Conservation (phyloP, 2,113 vertebrate genomes). For the Neodontobutis hainanensis region DNA sequence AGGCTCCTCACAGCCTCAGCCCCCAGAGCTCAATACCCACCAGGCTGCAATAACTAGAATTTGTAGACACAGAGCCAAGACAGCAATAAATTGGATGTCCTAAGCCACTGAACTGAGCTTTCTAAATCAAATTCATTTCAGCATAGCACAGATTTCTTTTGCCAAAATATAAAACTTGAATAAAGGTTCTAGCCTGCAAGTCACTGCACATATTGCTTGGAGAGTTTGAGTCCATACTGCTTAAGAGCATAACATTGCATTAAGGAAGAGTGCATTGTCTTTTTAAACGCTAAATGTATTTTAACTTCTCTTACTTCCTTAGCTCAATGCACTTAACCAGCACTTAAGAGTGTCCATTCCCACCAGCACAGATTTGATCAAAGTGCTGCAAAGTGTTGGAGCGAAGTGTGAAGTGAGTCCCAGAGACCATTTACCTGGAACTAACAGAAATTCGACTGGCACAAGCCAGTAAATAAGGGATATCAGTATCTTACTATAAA, state of each 20-base stretch:
- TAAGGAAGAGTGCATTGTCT: conserved; percentile 63
- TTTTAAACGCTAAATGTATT: conserved; percentile 68
- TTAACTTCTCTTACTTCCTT: conserved; percentile 75
- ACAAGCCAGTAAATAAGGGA: background rate
- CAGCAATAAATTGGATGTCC: conserved; percentile 72
- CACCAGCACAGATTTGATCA: conserved; percentile 67
- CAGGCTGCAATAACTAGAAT: conserved; percentile 48
- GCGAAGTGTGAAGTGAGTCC: conserved; percentile 64
- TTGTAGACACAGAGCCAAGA: conserved; percentile 52
- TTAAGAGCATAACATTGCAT: conserved; percentile 70
- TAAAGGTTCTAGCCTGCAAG: conserved; percentile 32
- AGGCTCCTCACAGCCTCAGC: conserved; percentile 50
- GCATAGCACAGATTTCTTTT: conserved; percentile 53
- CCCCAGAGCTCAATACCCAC: conserved; percentile 49
- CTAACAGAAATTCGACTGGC: conserved; percentile 26
- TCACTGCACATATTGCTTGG: conserved; percentile 23
- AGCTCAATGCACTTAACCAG: conserved; percentile 69
- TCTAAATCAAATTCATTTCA: conserved; percentile 54
- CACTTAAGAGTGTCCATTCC: conserved; percentile 70
- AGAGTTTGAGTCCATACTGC: conserved; percentile 37
- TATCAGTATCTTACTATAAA: too few relatives aligned
- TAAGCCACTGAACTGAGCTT: conserved; percentile 57
- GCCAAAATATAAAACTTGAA: conserved; percentile 35
- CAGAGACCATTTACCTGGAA: conserved; percentile 35
- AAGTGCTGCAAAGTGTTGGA: conserved; percentile 49